Conservation (phyloP, 2,113 vertebrate species). For the Girardinichthys multiradiatus region DNA sequence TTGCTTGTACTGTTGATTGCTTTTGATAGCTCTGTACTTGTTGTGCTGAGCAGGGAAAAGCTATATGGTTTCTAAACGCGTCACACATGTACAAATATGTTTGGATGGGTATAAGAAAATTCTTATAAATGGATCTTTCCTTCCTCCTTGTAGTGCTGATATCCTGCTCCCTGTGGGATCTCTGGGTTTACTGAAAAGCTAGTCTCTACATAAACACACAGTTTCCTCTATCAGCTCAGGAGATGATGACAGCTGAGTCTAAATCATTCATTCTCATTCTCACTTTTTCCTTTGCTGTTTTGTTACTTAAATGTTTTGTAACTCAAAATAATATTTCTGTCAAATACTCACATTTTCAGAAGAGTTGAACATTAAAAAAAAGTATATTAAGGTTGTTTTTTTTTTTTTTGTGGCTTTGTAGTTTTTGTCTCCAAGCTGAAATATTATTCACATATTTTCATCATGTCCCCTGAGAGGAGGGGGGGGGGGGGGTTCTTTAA, state of each 20-base stretch:
- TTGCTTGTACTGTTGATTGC: constrained; percentile 33
- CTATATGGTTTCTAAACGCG: constrained; percentile 34
- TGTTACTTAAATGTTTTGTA: neutral
- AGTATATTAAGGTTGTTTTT: constrained; percentile 20
- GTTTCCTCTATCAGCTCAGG: constrained; percentile 71
- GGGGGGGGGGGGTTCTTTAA: constrained; percentile 81
- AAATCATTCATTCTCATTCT: constrained; percentile 17
- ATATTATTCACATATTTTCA: constrained; percentile 81
- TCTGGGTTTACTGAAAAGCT: constrained; percentile 65
- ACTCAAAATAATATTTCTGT: neutral
- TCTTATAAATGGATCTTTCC: constrained; percentile 65
- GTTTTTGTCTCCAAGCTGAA: constrained; percentile 47
- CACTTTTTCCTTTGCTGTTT: constrained; percentile 1
- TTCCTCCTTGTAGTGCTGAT: constrained; percentile 55
- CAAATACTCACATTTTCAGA: neutral
- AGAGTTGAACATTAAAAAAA: neutral
- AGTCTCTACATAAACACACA: constrained; percentile 65
- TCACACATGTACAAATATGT: constrained; percentile 32
- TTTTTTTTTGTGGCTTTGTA: constrained; percentile 71
- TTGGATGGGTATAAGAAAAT: constrained; percentile 50
- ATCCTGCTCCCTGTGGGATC: constrained; percentile 55
- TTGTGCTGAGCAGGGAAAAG: constrained; percentile 29
- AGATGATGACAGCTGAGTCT: constrained; percentile 62
- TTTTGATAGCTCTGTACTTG: constrained; percentile 53
- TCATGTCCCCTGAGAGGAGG: constrained; percentile 77